Base-by-base conservation (phyloP, 2,113 vertebrate species). In the Dipodomys ordii region DNA sequence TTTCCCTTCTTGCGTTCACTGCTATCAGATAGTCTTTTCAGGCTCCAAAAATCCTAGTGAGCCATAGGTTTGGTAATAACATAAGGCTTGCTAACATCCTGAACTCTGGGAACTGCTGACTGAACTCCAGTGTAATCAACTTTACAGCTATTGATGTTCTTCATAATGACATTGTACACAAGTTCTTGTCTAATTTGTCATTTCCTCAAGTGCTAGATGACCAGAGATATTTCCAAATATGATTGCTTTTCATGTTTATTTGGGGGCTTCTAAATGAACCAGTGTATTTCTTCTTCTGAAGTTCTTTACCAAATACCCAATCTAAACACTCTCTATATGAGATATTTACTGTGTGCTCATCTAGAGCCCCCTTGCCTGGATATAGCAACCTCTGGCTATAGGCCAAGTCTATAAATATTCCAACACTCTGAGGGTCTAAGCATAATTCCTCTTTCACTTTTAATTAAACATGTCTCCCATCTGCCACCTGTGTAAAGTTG, bases 401-500 rank as follows among this genome's bases (percentile, higher is more conserved):
- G 28, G 2, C 62, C 28, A 62, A 28, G 78, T 74, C 78, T 80
- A 68, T 67, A 79, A 79, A 60, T 68, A 72, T 78, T 44, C 27
- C 23, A 82, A 83, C 28, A 65, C 27, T 44, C 20, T 83, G 64
- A 72, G 30, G 16, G 5, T 20, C 30, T 62, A 25, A 62, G 27
- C 20, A 44, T 60, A n/a, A 65, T 86, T 89, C 22, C 1, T 78
- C 20, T 79, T 90, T 30, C 13, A 28, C 30, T 90, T 89, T 69
- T 71, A 93, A 93, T 76, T 76, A 91, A 85, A 80, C 10, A 25
- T 12, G 10, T 81, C 67, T 91, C 28, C 18, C 7, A 44, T 88
- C 32, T 57, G 11, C 62, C 39, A 60, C 64, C 53, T 71, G 39
- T 32, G 27, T 64, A 67, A 49, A 91, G 27, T 90, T 87, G 30